A percentile compares a stretch with the other conserved stretches of the same genome.
Conservation (phyloP, 2,797 vertebrate genomes). For the Enteromius fasciolatus region DNA sequence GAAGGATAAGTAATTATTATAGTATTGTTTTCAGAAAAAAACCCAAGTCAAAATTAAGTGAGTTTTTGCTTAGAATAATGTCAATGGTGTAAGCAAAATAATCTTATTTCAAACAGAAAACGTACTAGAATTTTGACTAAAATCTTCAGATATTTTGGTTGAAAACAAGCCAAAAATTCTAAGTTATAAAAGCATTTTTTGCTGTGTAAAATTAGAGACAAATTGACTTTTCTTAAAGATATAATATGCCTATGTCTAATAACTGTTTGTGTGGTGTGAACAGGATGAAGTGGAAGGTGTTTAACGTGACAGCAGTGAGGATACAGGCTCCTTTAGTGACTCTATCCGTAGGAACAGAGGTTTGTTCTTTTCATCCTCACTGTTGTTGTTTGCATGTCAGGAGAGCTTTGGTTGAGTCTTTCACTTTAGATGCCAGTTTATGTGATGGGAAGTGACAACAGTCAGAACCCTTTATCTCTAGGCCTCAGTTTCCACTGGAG, state of each 20-base stretch:
- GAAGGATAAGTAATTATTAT: too few relatives aligned
- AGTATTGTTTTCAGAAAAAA: too few relatives aligned
- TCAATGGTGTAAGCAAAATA: too few relatives aligned
- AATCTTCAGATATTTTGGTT: too few relatives aligned
- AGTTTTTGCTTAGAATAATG: too few relatives aligned
- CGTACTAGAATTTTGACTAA: too few relatives aligned
- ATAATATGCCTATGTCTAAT: not conserved
- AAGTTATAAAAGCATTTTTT: too few relatives aligned
- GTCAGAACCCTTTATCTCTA: constrained; percentile 73
- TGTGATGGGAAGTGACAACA: constrained; percentile 71
- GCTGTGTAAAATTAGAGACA: not conserved
- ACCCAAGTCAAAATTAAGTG: too few relatives aligned
- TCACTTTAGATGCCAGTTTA: constrained; percentile 75
- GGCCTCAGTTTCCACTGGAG: constrained; percentile 75
- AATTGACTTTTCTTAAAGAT: not conserved
- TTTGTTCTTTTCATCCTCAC: constrained; percentile 45
- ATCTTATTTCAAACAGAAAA: too few relatives aligned
- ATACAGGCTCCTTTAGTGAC: constrained; percentile 73
- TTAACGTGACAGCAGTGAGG: constrained; percentile 69
- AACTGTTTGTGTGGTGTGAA: not conserved
- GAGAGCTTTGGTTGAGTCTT: constrained; percentile 31
- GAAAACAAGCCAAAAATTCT: too few relatives aligned
- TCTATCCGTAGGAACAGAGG: constrained; percentile 71
- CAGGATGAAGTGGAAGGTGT: constrained; percentile 75
- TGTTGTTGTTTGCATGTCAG: not conserved